Evolutionary conservation across 1,140 invertebrate genomes (phyloP).

Genomic region (Zaprionus gabonicus): DNA sequence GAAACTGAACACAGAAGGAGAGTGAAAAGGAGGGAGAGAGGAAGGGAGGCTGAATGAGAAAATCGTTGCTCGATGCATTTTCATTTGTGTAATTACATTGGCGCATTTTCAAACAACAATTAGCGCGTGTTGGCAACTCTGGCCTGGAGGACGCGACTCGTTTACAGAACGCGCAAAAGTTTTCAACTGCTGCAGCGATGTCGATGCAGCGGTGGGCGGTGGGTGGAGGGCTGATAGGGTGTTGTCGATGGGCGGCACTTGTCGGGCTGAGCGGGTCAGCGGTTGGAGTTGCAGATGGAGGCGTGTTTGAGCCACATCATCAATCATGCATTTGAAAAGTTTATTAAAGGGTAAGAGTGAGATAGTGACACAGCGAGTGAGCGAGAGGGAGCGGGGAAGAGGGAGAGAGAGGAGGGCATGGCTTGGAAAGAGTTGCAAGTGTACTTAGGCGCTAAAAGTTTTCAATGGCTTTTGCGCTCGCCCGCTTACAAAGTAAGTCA

Average conservation of each 20-base stretch:
- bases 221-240: no score
- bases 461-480: constrained; percentile 71
- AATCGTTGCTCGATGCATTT: constrained; percentile 48
- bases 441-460: constrained; percentile 78
- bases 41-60: neutral
- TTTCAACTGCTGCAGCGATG: constrained; percentile 33
- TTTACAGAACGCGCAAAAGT: constrained; percentile 68
- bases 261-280: neutral
- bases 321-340: constrained; percentile 82
- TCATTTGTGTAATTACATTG: constrained; percentile 80
- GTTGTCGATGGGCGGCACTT: no score
- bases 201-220: neutral
- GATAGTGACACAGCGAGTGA: neutral
- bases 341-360: constrained; percentile 58
- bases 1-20: constrained; percentile 11
- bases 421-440: constrained; percentile 38
- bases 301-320: constrained; percentile 62
- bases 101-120: constrained; percentile 76
- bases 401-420: neutral
- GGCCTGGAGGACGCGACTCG: constrained; percentile 61
- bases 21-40: neutral
- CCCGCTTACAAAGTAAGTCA: constrained; percentile 41
- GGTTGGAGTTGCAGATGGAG: constrained; percentile 1
- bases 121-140: constrained; percentile 60
- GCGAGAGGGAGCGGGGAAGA: no score